Base-by-base conservation (phyloP, 2,888 invertebrate genomes). In the Tinea pellionella region DNA sequence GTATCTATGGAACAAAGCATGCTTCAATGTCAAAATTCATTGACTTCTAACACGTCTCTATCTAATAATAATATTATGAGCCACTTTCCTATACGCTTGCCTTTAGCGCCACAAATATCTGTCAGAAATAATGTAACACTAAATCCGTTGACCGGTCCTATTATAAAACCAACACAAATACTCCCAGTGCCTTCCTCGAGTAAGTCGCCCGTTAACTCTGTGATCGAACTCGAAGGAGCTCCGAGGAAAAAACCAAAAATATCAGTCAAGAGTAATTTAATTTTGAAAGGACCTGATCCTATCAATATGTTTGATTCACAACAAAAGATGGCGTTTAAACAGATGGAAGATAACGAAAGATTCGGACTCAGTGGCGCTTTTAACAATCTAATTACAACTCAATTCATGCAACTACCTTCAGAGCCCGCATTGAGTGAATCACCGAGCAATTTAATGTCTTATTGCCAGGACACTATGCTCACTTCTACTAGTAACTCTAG, bases 241-340 rank as follows among this genome's bases (percentile, higher is more conserved):
- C 85, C 86, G 0, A 72, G 87, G 29, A 88, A 88, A 64, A 88
- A 88, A 61, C 82, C 88, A 0, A 88, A 88, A 65, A 88, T 88
- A 74, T 88, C 88, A 0, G 88, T 88, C 0, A 88, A 88, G 68
- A 88, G 88, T 64, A 88, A 88, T 65, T 67, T 88, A 42, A 85
- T 88, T 63, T 66, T 88, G 2, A 88, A 88, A 67, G 88, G 88
- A 0, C 88, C 88, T 0, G 87, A 88, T 65, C 83, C 85, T 63
- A 80, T 78, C 24, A 83, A 87, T 63, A 85, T 83, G 80, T 88
- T 88, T 63, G 84, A 88, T 69, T 84, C 85, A 1, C 87, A 86
- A 63, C 86, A 87, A 63, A 84, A 86, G 67, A 81, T 87, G 85
- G 87, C 86, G 1, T 87, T 87, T 56, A 77, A 79, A 62, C 72